Conservation (phyloP, 2,888 invertebrate genomes). For the Gari tellinella region DNA sequence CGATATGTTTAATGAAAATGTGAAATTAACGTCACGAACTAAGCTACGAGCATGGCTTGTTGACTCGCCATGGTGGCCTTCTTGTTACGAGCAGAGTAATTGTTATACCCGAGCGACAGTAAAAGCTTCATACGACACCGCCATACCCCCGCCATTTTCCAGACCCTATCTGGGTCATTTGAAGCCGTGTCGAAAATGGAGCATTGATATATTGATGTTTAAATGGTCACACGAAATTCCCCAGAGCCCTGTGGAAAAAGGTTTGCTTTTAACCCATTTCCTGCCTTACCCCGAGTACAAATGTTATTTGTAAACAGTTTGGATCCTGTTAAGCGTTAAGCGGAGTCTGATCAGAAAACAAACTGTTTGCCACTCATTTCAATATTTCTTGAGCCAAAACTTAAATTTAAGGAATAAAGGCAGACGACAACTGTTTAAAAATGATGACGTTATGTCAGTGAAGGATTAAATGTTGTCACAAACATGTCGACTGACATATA, state of each 20-base stretch:
- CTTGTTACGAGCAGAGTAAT: slow-evolving; percentile 29
- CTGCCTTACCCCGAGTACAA: no score
- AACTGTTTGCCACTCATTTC: no score
- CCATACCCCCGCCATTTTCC: slow-evolving; percentile 66
- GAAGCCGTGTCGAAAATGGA: slow-evolving; percentile 65
- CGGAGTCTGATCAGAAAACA: no score
- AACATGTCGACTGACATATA: no score
- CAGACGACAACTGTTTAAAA: no score
- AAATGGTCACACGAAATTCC: slow-evolving; percentile 47
- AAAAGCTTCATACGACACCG: slow-evolving; percentile 59
- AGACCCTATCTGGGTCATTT: slow-evolving; percentile 58
- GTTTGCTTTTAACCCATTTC: slow-evolving; percentile 54
- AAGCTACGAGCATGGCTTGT: slow-evolving; percentile 73
- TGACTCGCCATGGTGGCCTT: slow-evolving; percentile 56
- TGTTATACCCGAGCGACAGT: slow-evolving; percentile 58
- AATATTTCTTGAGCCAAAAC: no score
- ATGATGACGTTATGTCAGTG: no score
- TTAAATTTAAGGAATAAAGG: no score
- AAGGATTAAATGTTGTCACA: no score
- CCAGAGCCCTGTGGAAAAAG: slow-evolving; percentile 62
- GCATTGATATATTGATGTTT: slow-evolving; percentile 46
- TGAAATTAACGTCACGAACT: slow-evolving; percentile 43
- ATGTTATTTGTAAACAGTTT: no score
- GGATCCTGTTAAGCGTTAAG: no score
- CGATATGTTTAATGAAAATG: slow-evolving; percentile 64